Evolutionary conservation across 2,113 vertebrate species (phyloP).

Genomic region (Rhinoderma darwinii): DNA sequence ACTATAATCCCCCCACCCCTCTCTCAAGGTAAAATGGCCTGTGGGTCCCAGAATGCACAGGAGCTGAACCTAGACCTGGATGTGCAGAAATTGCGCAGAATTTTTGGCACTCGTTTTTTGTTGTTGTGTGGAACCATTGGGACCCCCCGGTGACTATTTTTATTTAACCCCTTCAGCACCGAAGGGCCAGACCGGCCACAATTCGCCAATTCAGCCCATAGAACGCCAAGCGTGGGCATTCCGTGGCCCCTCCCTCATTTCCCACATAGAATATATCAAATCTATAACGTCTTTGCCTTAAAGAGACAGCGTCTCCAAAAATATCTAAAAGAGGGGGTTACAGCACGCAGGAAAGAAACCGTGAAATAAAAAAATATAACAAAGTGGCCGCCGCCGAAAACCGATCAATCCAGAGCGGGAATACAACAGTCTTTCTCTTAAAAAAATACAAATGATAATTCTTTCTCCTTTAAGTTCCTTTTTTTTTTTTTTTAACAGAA

Average conservation of each 20-base stretch:
- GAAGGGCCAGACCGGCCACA: neutral
- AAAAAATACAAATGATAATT: constrained; percentile 57
- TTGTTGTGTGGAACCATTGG: neutral
- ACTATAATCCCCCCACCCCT: neutral
- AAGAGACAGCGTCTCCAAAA: neutral
- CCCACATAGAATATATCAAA: neutral
- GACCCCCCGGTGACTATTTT: neutral
- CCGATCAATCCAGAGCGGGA: neutral
- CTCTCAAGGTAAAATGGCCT: neutral
- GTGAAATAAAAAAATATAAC: neutral
- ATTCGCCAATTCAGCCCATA: too few species aligned
- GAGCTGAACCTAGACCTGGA: neutral
- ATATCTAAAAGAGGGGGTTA: neutral
- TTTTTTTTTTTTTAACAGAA: constrained; percentile 36
- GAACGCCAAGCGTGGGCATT: neutral
- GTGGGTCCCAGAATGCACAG: neutral
- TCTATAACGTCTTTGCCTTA: neutral
- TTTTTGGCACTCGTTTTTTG: constrained; percentile 37
- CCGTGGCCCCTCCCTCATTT: neutral
- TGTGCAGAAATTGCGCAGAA: neutral
- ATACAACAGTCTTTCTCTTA: constrained; percentile 25
- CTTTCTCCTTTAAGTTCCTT: constrained; percentile 48
- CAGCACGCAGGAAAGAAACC: constrained; percentile 2
- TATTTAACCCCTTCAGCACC: constrained; percentile 7
- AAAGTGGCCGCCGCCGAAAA: constrained; percentile 8